Evolutionary conservation across 2,797 vertebrate genomes (phyloP), one percentile per base, ranked within the genome.

Genomic region (Choloepus didactylus): DNA sequence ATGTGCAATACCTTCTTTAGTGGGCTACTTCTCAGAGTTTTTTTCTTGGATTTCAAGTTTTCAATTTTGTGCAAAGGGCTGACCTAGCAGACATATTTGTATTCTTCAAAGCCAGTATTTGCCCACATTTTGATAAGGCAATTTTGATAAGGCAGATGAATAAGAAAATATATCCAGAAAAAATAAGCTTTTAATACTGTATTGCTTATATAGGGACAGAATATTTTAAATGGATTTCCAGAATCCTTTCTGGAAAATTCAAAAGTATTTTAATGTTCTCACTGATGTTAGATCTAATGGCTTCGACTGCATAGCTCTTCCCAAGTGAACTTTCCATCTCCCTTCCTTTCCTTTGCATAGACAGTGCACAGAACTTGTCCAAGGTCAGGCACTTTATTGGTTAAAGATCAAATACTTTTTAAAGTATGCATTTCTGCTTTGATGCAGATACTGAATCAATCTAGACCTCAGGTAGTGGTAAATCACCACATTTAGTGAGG

Each of bases 381-480:
- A 73, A 75, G 72, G 56, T 29, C 29, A 19, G 69, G 54, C 4
- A 62, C 31, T 69, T 77, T 7, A 6, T 29, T 84, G 76, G 51
- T 82, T 49, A 87, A 91, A 81, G 29, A 70, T 29, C 60, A 84
- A 89, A 92, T 29, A 25, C 2, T 60, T 87, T 88, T 88, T 94
- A 25, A 64, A 29, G 16, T 44, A 84, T 59, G 35, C 41, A 82
- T 56, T 87, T 92, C 44, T 82, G 14, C 56, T 56, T 60, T 69
- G 75, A 89, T 79, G 84, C 38, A 86, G 94, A 75, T 9, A 69
- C 9, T 31, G 49, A 15, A 64, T 91, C 80, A 62, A 75, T 75
- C 44, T 29, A 69, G 41, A 72, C 0, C 5, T 19, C 38, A 93
- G 49, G 66, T 29, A 93, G 46, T 54, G 35, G 60, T 54, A 73